Conservation (phyloP, 2,888 invertebrate genomes). For the Acanthosepion esculentum region DNA sequence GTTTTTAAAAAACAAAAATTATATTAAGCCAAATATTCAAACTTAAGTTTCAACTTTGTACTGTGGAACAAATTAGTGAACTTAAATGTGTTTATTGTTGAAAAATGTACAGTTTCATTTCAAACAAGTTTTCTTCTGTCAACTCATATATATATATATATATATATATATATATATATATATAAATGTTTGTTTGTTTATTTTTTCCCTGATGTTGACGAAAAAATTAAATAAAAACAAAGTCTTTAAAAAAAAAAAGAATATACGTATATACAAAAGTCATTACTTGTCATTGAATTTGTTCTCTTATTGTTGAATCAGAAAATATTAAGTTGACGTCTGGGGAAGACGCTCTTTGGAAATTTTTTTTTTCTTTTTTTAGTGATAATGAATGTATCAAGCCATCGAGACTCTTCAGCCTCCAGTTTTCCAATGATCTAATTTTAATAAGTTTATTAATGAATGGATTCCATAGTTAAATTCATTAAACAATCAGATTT, state of each 20-base stretch:
- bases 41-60: neutral
- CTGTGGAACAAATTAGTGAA: neutral
- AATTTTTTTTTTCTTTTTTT: too few species aligned
- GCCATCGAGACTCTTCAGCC: too few species aligned
- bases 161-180: constrained; percentile 44
- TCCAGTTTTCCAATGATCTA: too few species aligned
- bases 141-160: constrained; percentile 24
- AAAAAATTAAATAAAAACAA: neutral
- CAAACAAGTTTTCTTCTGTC: neutral
- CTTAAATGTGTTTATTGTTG: neutral
- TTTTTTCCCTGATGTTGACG: neutral
- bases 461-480: too few species aligned
- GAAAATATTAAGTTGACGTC: neutral
- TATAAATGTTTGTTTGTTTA: constrained; percentile 7
- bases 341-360: too few species aligned
- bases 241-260: neutral
- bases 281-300: neutral
- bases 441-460: too few species aligned
- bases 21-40: neutral
- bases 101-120: neutral
- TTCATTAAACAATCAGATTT: too few species aligned
- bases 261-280: neutral
- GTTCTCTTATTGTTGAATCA: neutral
- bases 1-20: neutral
- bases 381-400: too few species aligned